Evolutionary conservation across 2,113 vertebrate genomes (phyloP), one percentile per base, ranked within the genome.

Genomic region (Mastomys natalensis): DNA sequence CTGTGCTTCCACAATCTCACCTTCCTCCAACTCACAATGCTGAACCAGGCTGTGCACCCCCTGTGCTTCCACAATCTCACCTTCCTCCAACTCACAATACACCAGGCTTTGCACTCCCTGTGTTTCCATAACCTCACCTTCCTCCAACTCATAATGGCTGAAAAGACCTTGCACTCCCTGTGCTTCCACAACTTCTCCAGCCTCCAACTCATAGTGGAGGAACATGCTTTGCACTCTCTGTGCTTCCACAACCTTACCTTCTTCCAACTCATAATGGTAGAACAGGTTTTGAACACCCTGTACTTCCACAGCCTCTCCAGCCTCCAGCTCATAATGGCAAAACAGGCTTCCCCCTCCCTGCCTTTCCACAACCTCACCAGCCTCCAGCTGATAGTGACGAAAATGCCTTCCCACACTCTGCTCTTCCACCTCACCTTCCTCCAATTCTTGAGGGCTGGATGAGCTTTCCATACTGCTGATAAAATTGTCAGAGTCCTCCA

Each of bases 401-500:
- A 66, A 66, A 66, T 5, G 64, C 64, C 64, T 66, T 66, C 64
- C 62, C 26, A 29, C 24, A 64, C 24, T 66, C 26, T 31, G 64
- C 29, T 51, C 76, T 31, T 53, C 45, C 76, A 16, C 16, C 3
- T 43, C 82, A 26, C 31, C 40, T 6, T 29, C 90, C 19, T 40
- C 31, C 2, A n/a, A 8, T 8, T 99, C 98, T 24, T 97, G 97
- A 80, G 98, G 87, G 0, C 58, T 85, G 21, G 29, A 87, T 0
- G 98, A 98, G 2, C 93, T 99, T 74, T 99, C 99, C 76, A 99
- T 98, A 0, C 96, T 98, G 43, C 99, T 97, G 80, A 98, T 99
- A 96, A 98, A 99, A 86, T 97, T 98, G 0, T 98, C 98, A 0
- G 98, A 99, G 95, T 99, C 99, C 0, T 99, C 99, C 98, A 98